Base-by-base conservation (phyloP, 1,140 invertebrate genomes). In the Medauroidea extradentata region DNA sequence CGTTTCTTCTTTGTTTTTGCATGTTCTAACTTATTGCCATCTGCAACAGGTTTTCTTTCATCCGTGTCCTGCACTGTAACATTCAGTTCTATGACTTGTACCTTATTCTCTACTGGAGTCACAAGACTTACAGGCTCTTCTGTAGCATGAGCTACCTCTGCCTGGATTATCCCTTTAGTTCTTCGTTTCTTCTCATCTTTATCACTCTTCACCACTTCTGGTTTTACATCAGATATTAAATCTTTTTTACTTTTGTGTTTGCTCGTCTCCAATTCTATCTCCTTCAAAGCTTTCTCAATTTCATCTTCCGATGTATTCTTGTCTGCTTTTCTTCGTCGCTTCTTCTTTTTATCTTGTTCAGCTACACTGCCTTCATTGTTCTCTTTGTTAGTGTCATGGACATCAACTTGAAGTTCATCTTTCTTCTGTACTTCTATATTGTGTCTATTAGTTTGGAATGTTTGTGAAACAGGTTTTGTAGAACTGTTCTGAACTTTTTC, bases 211-310 rank as follows among this genome's bases (percentile, higher is more conserved):
- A n/a, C 14, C 13, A 69, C 56, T 73, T 73, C 29, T 63, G 44
- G 9, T 43, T 64, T 65, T 72, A 75, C 3, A 59, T 51, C 57
- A 71, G 72, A 51, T 71, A 70, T 53, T 77, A 77, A 58, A 78
- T 75, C 75, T 80, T 75, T 57, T 71, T 68, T 46, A 9, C 43
- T 46, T 46, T 49, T 49, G 2, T 49, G 23, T 49, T 49, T 49
- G n/a, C 2, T 9, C n/a, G 3, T 3, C 23, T 3, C 27, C 23
- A 49, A 25, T 44, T 78, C 77, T 43, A 82, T 83, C 67, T 83
- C 81, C 68, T 76, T 78, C 14, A 81, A 67, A 53, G 79, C 81
- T 67, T 79, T 81, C 64, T 85, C 83, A 62, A 85, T 81, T 64
- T 85, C 82, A 66, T 84, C 79, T 51, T 79, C 79, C 2, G 70